Base-by-base conservation (phyloP, 2,797 vertebrate species). In the Coendou prehensilis region DNA sequence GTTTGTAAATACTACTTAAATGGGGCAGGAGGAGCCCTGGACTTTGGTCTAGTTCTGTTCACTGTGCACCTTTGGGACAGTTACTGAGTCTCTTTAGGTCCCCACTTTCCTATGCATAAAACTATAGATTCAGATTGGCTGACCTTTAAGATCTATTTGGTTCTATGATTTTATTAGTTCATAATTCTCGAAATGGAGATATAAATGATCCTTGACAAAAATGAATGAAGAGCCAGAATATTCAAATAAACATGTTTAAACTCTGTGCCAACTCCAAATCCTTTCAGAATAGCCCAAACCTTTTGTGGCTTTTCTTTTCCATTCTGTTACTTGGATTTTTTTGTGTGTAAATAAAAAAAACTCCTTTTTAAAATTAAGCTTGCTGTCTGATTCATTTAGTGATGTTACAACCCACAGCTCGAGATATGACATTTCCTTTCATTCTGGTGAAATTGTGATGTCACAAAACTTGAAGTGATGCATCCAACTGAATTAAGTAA, bases 381-480 rank as follows among this genome's bases (percentile, higher is more conserved):
- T 97, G 67, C 23, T 91, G 92, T 95, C 83, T 97, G 96, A 97
- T 94, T 98, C 0, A 93, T 96, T 97, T 93, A 95, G 41, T 73
- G 87, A 92, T 96, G 84, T 92, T 95, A 50, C 23, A 95, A 57
- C 33, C 82, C 79, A 90, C 78, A 94, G 92, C 82, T 97, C 94
- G 85, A 96, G 87, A 90, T 81, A 89, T 64, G 84, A 90, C 67
- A 97, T 95, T 97, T 96, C 78, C 75, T 97, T 97, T 97, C 75
- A 89, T 95, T 96, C 92, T 96, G 89, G 79, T 93, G 92, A 97
- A 97, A 91, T 90, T 94, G 96, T 97, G 96, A 97, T 97, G 95
- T 97, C 96, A 96, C 94, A 92, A 73, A 93, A 85, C 75, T 95
- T 87, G 61, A 94, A 93, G 2, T 88, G 93, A 95, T 96, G 79